phyloP scores from a whole-genome alignment of 2,888 invertebrate genomes.

The Barypeithes pellucidus region DNA sequence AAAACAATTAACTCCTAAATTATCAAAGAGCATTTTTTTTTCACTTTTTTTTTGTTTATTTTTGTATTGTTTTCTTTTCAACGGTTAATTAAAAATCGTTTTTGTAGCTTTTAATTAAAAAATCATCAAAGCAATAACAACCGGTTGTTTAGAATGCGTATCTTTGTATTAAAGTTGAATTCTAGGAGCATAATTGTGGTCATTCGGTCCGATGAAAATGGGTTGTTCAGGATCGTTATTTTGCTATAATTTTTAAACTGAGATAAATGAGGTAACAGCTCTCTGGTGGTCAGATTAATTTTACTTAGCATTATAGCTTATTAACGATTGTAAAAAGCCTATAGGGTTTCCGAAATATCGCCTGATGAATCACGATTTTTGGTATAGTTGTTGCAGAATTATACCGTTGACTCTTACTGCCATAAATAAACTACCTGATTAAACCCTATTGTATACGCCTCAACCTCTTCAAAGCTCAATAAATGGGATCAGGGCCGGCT shows the following conservation, averaged over 20 bases:
- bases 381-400: too few relatives aligned
- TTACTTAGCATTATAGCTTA: too few relatives aligned
- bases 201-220: neutral
- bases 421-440: too few relatives aligned
- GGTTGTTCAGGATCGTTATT: neutral
- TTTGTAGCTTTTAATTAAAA: neutral
- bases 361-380: too few relatives aligned
- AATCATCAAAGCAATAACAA: neutral
- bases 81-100: conserved; percentile 3
- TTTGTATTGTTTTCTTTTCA: neutral
- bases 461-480: too few relatives aligned
- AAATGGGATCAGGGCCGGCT: too few relatives aligned
- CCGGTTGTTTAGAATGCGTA: neutral
- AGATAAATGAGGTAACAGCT: too few relatives aligned
- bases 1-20: neutral
- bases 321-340: too few relatives aligned
- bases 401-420: too few relatives aligned
- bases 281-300: too few relatives aligned
- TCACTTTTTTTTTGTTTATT: neutral
- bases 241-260: neutral
- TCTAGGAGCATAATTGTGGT: neutral
- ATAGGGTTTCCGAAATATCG: too few relatives aligned
- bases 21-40: conserved; percentile 2
- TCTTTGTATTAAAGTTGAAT: neutral
- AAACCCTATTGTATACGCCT: too few relatives aligned